Evolutionary conservation across 2,888 invertebrate genomes (phyloP).

Genomic region (Steinernema hermaphroditum): DNA sequence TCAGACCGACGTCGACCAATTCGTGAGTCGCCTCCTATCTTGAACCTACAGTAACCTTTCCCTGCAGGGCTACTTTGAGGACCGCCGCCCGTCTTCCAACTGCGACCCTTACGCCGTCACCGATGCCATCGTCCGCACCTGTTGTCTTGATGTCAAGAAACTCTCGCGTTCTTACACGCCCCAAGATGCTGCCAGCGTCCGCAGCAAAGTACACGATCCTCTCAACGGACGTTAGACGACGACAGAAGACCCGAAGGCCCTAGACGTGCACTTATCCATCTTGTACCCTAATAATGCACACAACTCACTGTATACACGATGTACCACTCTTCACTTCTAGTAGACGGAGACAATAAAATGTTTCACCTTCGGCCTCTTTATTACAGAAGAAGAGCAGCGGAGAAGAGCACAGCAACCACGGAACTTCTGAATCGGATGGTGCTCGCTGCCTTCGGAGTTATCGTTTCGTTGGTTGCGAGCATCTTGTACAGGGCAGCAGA

Average conservation of each 20-base stretch:
- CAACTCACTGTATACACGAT: background rate
- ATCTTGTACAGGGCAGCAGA: background rate
- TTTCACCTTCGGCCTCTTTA: background rate
- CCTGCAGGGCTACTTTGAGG: conserved; percentile 65
- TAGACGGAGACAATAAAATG: background rate
- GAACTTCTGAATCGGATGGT: background rate
- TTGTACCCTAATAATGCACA: background rate
- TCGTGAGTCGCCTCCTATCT: conserved; percentile 37
- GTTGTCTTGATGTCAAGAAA: conserved; percentile 62
- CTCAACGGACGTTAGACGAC: background rate
- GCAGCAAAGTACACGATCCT: conserved; percentile 43
- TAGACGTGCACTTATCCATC: background rate
- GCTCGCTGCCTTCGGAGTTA: background rate
- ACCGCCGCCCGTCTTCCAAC: conserved; percentile 66
- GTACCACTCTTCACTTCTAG: conserved; percentile 6
- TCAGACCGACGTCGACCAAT: conserved; percentile 64
- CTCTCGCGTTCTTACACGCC: conserved; percentile 63
- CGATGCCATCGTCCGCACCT: conserved; percentile 63
- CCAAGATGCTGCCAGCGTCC: conserved; percentile 49
- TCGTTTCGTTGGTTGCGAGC: background rate
- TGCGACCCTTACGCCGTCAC: conserved; percentile 67
- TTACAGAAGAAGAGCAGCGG: background rate
- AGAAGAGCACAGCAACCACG: background rate
- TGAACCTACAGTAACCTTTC: no score
- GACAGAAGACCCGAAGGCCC: background rate